phyloP scores from a whole-genome alignment of 2,888 invertebrate genomes.

The Trichopria drosophilae region DNA sequence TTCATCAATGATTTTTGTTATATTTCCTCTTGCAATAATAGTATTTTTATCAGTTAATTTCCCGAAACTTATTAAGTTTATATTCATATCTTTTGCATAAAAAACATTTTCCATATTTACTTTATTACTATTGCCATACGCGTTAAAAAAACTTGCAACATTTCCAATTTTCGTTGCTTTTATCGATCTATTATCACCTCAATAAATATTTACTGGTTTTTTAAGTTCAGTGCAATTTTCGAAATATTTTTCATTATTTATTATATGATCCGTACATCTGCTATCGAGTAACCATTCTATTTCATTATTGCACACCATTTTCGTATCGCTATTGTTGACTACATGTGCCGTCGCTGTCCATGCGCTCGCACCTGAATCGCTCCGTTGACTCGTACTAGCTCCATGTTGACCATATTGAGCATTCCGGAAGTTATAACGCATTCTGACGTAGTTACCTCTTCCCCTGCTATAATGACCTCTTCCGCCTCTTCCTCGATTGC shows the following conservation, averaged over 20 bases:
- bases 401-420: background rate
- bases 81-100: no score
- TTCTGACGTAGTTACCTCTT: constrained; percentile 12
- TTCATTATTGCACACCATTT: background rate
- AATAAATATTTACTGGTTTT: constrained; percentile 11
- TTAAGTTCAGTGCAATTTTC: background rate
- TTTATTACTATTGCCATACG: background rate
- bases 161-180: constrained; percentile 10
- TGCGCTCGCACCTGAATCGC: constrained; percentile 1
- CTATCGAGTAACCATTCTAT: no score
- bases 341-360: constrained; percentile 4
- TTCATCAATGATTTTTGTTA: constrained; percentile 1
- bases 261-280: constrained; percentile 18
- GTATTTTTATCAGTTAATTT: constrained; percentile 13
- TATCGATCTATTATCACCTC: no score
- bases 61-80: constrained; percentile 9
- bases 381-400: constrained; percentile 1
- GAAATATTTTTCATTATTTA: no score
- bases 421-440: no score
- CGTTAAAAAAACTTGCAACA: constrained; percentile 5
- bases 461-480: constrained; percentile 6
- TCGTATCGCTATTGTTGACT: constrained; percentile 1
- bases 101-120: constrained; percentile 8
- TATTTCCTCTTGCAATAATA: constrained; percentile 8
- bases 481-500: no score